These are phyloP conservation scores for Falcunculus frontatus DNA, from an alignment of 2,113 vertebrate genomes.

Conservation along the genomic window DNA sequence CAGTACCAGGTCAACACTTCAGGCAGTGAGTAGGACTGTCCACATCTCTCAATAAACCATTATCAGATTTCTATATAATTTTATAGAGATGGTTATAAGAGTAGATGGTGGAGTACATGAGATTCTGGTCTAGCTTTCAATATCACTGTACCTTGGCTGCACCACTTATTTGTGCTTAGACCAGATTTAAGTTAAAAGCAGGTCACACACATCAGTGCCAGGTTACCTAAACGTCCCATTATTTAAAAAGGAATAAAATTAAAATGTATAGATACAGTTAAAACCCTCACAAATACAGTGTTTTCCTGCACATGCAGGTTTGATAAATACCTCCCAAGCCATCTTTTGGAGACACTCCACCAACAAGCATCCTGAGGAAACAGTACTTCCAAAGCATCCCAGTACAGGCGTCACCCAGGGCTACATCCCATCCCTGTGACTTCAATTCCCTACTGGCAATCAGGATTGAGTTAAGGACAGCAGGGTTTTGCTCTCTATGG, in stretches of 20 bases:
- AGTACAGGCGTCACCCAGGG: background rate
- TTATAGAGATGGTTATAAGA: background rate
- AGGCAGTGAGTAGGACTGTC: no score
- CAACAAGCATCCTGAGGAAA: background rate
- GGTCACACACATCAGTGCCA: background rate
- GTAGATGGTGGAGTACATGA: background rate
- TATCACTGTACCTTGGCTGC: background rate
- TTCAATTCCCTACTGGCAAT: background rate
- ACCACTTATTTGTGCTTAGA: background rate
- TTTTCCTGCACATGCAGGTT: background rate
- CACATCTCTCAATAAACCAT: background rate
- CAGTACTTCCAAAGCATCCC: background rate
- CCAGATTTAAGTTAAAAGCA: background rate
- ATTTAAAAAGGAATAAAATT: background rate
- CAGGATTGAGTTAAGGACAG: background rate
- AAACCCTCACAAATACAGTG: background rate
- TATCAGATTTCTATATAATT: background rate
- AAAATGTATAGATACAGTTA: rapidly evolving
- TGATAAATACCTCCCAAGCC: background rate
- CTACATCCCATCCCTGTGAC: rapidly evolving
- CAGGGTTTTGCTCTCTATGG: background rate
- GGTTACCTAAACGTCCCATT: background rate
- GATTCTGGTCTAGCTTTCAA: background rate
- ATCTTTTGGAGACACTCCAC: background rate
- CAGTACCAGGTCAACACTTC: background rate